phyloP scores from a whole-genome alignment of 2,888 invertebrate species.

The Melinaea marsaeus region DNA sequence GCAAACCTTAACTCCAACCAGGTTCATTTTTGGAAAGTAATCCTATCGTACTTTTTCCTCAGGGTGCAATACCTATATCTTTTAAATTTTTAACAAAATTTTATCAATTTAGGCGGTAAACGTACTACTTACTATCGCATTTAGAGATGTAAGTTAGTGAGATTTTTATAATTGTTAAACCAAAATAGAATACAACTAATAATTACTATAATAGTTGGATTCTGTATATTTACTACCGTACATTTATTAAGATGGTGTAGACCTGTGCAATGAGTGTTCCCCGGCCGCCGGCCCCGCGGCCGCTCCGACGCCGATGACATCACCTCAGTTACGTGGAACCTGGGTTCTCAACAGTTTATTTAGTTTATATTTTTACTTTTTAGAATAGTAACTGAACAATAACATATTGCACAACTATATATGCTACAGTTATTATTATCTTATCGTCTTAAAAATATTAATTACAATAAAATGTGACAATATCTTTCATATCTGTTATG shows the following conservation, averaged over 20 bases:
- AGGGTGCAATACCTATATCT: no score
- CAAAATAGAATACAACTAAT: background rate
- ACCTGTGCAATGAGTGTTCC: conserved; percentile 9
- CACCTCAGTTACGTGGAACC: conserved; percentile 55
- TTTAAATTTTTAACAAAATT: no score
- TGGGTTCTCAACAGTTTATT: conserved; percentile 40
- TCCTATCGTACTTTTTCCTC: no score
- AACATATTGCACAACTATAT: no score
- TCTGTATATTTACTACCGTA: background rate
- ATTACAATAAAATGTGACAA: background rate
- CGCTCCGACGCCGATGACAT: conserved; percentile 52
- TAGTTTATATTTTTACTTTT: background rate
- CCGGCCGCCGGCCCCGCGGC: conserved; percentile 27
- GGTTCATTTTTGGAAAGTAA: no score
- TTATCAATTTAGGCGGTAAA: no score
- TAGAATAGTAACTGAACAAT: no score
- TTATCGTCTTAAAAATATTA: background rate
- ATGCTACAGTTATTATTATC: no score
- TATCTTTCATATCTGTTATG: background rate
- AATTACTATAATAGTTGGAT: background rate
- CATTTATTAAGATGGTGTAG: background rate
- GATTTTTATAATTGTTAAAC: background rate
- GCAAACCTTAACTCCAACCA: no score
- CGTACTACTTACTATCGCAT: no score
- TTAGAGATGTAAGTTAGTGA: no score